Evolutionary conservation across 2,113 vertebrate species (phyloP), one percentile per base, ranked within the genome.

Genomic region (Tragelaphus imberbis): DNA sequence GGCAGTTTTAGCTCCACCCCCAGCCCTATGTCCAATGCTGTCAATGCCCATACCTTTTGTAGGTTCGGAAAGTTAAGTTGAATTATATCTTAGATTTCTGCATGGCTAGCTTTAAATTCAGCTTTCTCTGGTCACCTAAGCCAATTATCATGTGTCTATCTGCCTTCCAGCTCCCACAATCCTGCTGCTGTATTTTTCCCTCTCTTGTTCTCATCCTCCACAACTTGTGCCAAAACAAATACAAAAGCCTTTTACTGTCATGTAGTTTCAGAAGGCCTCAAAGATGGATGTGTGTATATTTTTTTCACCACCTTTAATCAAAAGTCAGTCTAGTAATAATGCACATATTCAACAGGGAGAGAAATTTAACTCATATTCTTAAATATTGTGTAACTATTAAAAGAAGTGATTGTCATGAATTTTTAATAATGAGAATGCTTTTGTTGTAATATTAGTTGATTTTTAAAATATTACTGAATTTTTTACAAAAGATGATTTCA

Each of bases 401-500:
- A 90, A 93, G 36, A 86, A 61, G 16, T 55, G 36, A 51, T 40
- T 94, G 33, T 17, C 23, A 33, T 88, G 40, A 47, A 27, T 33
- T 88, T 80, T 95, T 71, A 75, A 55, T 84, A 86, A 87, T 33
- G 44, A 61, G 36, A 55, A 90, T 58, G 13, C 6, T 61, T 94
- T 27, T 53, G 51, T n/a, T 30, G 55, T 77, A 49, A 13, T 33
- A 6, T 65, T 68, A 44, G 6, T 94, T 91, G 2, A 44, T 95
- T 93, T 94, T 75, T 65, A 14, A 86, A 94, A 79, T 56, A 47
- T 81, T n/a, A 47, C 28, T 92, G 61, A 36, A 36, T 71, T 81
- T 87, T 89, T 36, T 28, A 58, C 61, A 94, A 21, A 92, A 28
- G n/a, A 81, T 36, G 8, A 95, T 87, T 97, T 94, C 49, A 96